Base-by-base conservation (phyloP, 2,888 invertebrate genomes). In the Cinara cedri region DNA sequence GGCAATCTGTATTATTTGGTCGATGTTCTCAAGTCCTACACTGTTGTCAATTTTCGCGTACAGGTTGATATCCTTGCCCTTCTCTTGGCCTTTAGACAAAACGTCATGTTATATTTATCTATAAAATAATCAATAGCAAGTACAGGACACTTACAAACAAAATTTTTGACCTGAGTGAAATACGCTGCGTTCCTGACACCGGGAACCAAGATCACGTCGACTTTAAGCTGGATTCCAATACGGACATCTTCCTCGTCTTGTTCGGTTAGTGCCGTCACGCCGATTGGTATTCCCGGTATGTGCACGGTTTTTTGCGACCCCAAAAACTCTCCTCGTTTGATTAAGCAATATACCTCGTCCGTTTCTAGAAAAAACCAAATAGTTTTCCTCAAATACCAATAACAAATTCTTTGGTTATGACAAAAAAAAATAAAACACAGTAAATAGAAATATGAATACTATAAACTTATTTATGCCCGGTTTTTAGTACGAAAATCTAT, bases 1-100 rank as follows among this genome's bases (percentile, higher is more conserved):
- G 0, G 90, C 85, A 19, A 86, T 88, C 84, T 88, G 85, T 60
- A 90, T 85, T 82, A 90, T 89, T 81, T 89, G 89, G 83, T 89
- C 88, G 81, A 89, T 87, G 82, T 85, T 86, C 65, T 86, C 85
- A 1, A 85, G 76, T 14, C 84, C 85, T 24, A 81, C 21, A 24
- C 76, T 81, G n/a, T 81, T 81, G 74, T 83, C 83, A 26, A 83
- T 82, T 82, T 83, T 83, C 3, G 82, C 81, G 49, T 82, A 82
- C 24, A 83, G 54, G 34, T 81, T 60, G n/a, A 83, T 82, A 21
- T 81, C 72, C 16, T 80, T 68, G 10, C 82, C 81, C 11, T 72
- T 63, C 42, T 82, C 81, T 10, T 81, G 72, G 65, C 44, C 62
- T 70, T 51, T 74, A n/a, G 11, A 34, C 3, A 44, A 46, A 71